These are phyloP conservation scores for Tryphoninae sp. DNA, from an alignment of 2,888 invertebrate species.

Conservation along the genomic window DNA sequence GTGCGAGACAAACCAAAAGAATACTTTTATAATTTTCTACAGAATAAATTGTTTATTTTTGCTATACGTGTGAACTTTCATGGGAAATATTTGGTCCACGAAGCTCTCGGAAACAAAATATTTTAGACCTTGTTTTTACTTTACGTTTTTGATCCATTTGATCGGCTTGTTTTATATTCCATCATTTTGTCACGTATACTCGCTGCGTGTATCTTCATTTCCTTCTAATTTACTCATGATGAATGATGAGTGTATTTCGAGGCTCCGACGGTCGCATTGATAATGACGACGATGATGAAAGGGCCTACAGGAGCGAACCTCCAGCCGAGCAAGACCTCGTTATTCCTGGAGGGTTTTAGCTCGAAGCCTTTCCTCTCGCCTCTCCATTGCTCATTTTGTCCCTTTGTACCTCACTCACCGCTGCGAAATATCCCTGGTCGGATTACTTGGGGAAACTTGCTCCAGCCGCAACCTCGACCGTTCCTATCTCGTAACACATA, in stretches of 20 bases:
- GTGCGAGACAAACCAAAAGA: not conserved
- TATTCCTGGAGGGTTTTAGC: slow-evolving; percentile 45
- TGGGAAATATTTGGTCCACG: too few species aligned
- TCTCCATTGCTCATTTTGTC: not conserved
- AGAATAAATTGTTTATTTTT: too few species aligned
- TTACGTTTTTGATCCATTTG: too few species aligned
- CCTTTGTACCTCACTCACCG: slow-evolving; percentile 29
- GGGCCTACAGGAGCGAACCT: slow-evolving; percentile 46
- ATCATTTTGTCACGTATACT: not conserved
- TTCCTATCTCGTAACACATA: slow-evolving; percentile 10
- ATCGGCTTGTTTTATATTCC: not conserved
- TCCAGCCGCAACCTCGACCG: slow-evolving; percentile 1
- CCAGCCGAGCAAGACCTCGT: slow-evolving; percentile 55
- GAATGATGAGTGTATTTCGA: slow-evolving; percentile 52
- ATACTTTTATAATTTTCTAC: too few species aligned
- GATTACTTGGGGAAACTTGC: slow-evolving; percentile 34
- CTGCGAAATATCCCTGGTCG: slow-evolving; percentile 42
- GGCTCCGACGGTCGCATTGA: slow-evolving; percentile 52
- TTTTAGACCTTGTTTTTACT: too few species aligned
- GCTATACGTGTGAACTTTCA: too few species aligned
- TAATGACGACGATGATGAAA: slow-evolving; percentile 62
- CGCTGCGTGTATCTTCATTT: slow-evolving; percentile 29
- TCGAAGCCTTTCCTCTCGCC: slow-evolving; percentile 13
- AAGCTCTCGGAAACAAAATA: too few species aligned
- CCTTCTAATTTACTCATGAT: slow-evolving; percentile 59